Conservation (phyloP, 2,888 invertebrate species). For the Hydropsyche betteni region DNA sequence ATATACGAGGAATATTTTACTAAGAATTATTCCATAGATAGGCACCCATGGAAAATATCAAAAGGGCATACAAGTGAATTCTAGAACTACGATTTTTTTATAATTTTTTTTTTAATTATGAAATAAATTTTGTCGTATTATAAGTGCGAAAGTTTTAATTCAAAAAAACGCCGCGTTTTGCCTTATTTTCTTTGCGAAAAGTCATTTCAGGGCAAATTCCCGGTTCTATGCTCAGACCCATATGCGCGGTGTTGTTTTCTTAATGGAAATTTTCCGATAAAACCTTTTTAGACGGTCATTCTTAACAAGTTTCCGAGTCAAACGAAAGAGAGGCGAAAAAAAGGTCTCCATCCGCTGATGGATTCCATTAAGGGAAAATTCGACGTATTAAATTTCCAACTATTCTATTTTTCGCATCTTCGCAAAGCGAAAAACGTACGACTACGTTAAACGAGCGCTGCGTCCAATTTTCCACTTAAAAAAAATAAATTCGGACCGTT, state of each 20-base stretch:
- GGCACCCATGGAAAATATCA: no score
- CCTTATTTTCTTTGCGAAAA: no score
- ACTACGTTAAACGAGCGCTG: background rate
- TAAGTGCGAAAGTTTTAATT: no score
- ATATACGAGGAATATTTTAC: slow-evolving; percentile 25
- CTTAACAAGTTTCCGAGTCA: slow-evolving; percentile 22
- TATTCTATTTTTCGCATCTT: background rate
- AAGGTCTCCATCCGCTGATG: slow-evolving; percentile 8
- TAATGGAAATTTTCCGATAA: slow-evolving; percentile 7
- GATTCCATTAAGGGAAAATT: slow-evolving; percentile 19
- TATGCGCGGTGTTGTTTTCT: slow-evolving; percentile 2
- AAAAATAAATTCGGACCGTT: no score
- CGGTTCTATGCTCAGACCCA: no score
- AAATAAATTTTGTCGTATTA: no score
- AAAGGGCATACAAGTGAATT: no score
- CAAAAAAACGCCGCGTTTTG: no score
- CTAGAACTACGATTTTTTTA: no score
- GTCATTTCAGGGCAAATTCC: no score
- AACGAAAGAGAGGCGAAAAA: slow-evolving; percentile 13
- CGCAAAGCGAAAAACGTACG: no score
- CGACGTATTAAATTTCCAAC: slow-evolving; percentile 9
- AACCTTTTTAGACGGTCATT: slow-evolving; percentile 12
- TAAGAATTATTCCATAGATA: background rate
- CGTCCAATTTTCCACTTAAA: background rate
- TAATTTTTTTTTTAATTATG: no score